Evolutionary conservation across 2,797 vertebrate genomes (phyloP).

Genomic region (Danio choprae): DNA sequence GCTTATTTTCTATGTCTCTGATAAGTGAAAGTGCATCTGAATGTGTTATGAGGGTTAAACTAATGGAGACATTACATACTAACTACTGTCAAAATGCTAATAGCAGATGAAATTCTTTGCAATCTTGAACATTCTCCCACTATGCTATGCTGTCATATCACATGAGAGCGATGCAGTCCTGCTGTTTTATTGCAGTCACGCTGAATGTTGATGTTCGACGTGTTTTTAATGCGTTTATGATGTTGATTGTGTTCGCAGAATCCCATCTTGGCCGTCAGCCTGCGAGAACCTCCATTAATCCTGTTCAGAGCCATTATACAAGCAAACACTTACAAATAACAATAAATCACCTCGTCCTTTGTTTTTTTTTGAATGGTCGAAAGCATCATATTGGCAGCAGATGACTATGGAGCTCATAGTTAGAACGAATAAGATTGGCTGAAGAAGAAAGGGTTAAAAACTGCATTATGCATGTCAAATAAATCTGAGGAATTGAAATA

Average conservation of each 20-base stretch:
- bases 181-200: neutral
- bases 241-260: neutral
- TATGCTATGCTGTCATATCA: conserved; percentile 5
- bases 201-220: conserved; percentile 15
- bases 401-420: neutral
- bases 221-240: conserved; percentile 27
- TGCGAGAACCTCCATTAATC: conserved; percentile 28
- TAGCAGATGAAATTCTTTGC: neutral
- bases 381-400: neutral
- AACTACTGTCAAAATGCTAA: no score
- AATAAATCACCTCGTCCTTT: neutral
- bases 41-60: no score
- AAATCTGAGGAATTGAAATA: no score
- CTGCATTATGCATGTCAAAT: no score
- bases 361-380: neutral
- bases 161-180: conserved; percentile 1
- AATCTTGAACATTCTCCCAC: neutral
- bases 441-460: neutral
- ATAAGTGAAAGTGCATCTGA: no score
- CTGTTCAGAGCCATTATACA: conserved; percentile 10
- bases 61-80: no score
- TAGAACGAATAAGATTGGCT: neutral
- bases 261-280: neutral
- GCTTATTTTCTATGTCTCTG: no score
- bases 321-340: conserved; percentile 18